phyloP scores from a whole-genome alignment of 2,113 vertebrate species.

The Neodon shergylaensis region DNA sequence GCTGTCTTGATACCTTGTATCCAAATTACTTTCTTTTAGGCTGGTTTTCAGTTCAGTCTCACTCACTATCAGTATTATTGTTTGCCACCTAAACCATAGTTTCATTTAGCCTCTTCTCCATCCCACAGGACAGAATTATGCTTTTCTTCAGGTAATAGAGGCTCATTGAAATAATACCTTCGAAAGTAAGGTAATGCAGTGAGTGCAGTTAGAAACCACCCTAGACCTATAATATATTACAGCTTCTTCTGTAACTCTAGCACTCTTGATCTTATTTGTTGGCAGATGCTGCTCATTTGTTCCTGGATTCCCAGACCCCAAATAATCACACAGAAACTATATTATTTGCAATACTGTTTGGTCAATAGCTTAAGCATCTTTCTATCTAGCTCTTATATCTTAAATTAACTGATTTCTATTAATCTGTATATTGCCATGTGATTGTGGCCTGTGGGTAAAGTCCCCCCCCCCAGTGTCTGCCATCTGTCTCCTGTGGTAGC shows the following conservation, averaged over 20 bases:
- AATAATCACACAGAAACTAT: too few relatives aligned
- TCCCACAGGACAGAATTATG: not conserved
- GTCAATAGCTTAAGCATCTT: too few relatives aligned
- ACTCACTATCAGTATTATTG: not conserved
- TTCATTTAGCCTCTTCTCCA: not conserved
- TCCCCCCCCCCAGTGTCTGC: too few relatives aligned
- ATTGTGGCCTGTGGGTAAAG: too few relatives aligned
- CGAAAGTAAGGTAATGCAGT: not conserved
- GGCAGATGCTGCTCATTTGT: too few relatives aligned
- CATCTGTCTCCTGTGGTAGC: too few relatives aligned
- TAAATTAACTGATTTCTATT: too few relatives aligned
- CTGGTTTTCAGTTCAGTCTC: not conserved
- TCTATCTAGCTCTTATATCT: too few relatives aligned
- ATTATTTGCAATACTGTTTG: too few relatives aligned
- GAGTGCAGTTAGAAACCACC: not conserved
- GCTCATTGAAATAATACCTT: not conserved
- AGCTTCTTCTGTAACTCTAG: not conserved
- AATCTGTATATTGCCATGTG: too few relatives aligned
- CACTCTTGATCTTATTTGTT: not conserved
- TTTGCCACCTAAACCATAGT: not conserved
- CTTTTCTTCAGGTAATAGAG: not conserved
- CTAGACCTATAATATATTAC: not conserved
- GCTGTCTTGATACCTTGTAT: not conserved
- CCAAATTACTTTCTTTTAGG: not conserved
- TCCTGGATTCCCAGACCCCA: too few relatives aligned